Base-by-base conservation (phyloP, 2,888 invertebrate genomes). In the Marasmarcha lunaedactyla region DNA sequence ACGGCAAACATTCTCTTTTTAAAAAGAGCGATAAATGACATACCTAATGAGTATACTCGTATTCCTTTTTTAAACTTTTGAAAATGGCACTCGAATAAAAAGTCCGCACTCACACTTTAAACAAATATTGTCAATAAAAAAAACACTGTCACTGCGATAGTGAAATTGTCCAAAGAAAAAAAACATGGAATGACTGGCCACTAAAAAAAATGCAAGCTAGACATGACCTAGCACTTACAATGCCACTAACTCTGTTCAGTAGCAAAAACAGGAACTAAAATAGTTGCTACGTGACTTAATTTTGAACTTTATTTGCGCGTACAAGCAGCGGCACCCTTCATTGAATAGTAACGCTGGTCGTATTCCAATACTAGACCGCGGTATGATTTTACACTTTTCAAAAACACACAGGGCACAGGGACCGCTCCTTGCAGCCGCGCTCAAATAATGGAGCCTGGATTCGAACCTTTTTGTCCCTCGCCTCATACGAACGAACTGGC, bases 401-500 rank as follows among this genome's bases (percentile, higher is more conserved):
- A 56, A 50, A 46, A 40, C 48, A 44, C 39, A 36, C 38, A 38
- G 43, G 49, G 61, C 60, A 57, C 12, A 41, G 72, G 72, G 71
- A 72, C 60, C 48, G 52, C 55, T 70, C 72, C 72, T 65, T 63
- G 44, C 61, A 55, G 63, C 63, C 67, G 49, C 66, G 47, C 38
- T 39, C 41, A 48, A 48, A 69, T 71, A 71, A 69, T 71, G 69
- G 63, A 54, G 58, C 60, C 58, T 51, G 61, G 59, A 63, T 58
- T 43, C 30, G 49, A 60, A 65, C 71, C 73, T 73, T 71, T 71
- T 70, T 73, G 73, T 72, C 71, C 70, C 70, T 68, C 63, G 59
- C 61, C 42, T 54, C 52, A 51, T 54, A 56, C 58, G 57, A 45
- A 56, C 58, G 57, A 45, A 69, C 67, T 66, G 65, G 57, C 54